A percentile compares a stretch with the other conserved stretches of the same genome.
Evolutionary conservation across 1,140 invertebrate species (phyloP).

Genomic region (Papilio polyxenes): DNA sequence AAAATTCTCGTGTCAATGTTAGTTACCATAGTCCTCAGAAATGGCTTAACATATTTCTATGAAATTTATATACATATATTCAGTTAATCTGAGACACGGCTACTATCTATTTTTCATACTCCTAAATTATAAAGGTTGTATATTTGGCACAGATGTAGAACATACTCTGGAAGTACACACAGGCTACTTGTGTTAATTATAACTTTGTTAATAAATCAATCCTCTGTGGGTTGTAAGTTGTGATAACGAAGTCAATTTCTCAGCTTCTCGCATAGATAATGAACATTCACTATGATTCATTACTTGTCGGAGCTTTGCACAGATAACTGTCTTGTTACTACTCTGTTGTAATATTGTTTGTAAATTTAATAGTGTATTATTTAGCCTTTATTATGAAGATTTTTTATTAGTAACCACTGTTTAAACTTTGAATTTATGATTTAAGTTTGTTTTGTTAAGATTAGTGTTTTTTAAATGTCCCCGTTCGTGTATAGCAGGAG

Average conservation of each 20-base stretch:
- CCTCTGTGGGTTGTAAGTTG: neutral
- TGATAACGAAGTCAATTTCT: neutral
- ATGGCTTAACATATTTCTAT: too few relatives aligned
- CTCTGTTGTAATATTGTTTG: neutral
- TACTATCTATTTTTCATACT: too few relatives aligned
- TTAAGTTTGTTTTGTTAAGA: neutral
- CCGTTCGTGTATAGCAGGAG: constrained; percentile 52
- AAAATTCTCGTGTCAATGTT: too few relatives aligned
- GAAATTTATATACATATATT: too few relatives aligned
- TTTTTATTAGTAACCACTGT: constrained; percentile 6
- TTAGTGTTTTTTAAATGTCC: constrained; percentile 46
- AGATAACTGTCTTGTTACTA: neutral
- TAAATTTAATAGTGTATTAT: too few relatives aligned
- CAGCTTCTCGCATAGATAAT: neutral
- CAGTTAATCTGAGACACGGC: too few relatives aligned
- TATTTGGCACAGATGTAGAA: too few relatives aligned
- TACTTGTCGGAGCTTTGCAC: constrained; percentile 33
- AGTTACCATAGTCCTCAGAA: too few relatives aligned
- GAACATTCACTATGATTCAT: neutral
- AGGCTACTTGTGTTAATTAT: too few relatives aligned
- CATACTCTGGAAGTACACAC: too few relatives aligned
- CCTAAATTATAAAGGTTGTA: too few relatives aligned
- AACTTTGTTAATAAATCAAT: constrained; percentile 14
- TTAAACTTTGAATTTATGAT: neutral
- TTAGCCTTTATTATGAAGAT: neutral